Conservation (phyloP, 2,888 invertebrate genomes). For the Dasypolia templi region DNA sequence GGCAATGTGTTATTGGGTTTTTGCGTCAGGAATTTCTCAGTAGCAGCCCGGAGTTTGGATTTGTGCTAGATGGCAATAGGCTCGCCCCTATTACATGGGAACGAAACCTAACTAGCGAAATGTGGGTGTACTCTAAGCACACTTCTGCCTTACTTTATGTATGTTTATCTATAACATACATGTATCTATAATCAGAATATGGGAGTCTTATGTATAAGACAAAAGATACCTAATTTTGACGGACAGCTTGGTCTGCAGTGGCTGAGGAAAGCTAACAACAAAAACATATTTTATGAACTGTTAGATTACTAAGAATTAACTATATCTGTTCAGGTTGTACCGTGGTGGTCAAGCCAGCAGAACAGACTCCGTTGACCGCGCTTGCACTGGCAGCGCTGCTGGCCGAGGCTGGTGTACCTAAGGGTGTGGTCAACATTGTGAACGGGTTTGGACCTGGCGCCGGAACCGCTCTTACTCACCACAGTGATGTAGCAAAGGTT, state of each 20-base stretch:
- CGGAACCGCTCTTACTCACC: constrained; percentile 94
- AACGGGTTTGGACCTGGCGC: constrained; percentile 95
- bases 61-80: not conserved
- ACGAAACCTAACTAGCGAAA: not conserved
- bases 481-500: constrained; percentile 94
- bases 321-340: constrained; percentile 91
- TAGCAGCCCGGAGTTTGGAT: not conserved
- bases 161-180: too few species aligned
- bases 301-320: not conserved
- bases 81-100: not conserved
- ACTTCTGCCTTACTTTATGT: not conserved
- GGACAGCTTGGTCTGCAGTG: not conserved
- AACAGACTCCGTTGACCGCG: constrained; percentile 97
- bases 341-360: constrained; percentile 97
- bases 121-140: not conserved
- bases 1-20: not conserved
- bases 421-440: constrained; percentile 97
- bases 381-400: constrained; percentile 94
- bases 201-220: not conserved
- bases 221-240: not conserved
- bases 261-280: not conserved
- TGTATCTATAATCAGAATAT: too few species aligned
- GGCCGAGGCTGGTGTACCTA: constrained; percentile 96
- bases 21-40: not conserved
- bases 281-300: not conserved